A percentile compares a stretch with the other conserved stretches of the same genome.
These are phyloP conservation scores for Ochropacha duplaris DNA, from an alignment of 2,888 invertebrate species.

Conservation along the genomic window DNA sequence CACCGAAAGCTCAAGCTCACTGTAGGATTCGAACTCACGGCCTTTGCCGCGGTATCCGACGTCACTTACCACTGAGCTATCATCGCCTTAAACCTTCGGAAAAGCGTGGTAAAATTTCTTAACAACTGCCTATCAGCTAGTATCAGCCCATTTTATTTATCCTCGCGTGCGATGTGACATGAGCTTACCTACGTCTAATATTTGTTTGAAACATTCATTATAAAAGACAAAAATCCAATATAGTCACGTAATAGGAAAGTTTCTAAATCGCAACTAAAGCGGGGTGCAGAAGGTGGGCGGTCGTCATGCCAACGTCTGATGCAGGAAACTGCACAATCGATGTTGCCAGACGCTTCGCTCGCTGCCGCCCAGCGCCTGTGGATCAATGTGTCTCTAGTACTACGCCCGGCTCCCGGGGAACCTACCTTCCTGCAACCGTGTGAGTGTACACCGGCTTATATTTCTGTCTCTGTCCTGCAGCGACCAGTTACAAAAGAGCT, in stretches of 20 bases:
- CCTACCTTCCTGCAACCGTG: conserved; percentile 55
- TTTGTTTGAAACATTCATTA: conserved; percentile 19
- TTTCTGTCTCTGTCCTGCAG: conserved; percentile 39
- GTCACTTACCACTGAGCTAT: no score
- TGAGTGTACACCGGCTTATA: conserved; percentile 40
- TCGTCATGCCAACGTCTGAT: conserved; percentile 70
- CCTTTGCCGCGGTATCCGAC: no score
- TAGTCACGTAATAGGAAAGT: conserved; percentile 52
- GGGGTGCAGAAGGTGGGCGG: conserved; percentile 66
- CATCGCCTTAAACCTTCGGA: no score
- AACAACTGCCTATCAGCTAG: no score
- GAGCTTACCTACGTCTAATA: conserved; percentile 14
- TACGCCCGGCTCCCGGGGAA: conserved; percentile 78
- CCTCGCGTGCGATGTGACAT: conserved; percentile 18
- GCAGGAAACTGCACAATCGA: conserved; percentile 83
- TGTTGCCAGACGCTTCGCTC: conserved; percentile 73
- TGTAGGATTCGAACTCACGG: no score
- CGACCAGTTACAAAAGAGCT: conserved; percentile 45
- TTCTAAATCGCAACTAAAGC: conserved; percentile 53
- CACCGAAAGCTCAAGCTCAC: no score
- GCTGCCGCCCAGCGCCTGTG: conserved; percentile 68
- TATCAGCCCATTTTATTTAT: no score
- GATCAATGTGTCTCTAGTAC: conserved; percentile 84
- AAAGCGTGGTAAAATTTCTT: background rate
- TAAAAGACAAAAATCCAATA: conserved; percentile 53